Evolutionary conservation across 2,113 vertebrate species (phyloP), one percentile per base, ranked within the genome.

Genomic region (Elanus axillaris): DNA sequence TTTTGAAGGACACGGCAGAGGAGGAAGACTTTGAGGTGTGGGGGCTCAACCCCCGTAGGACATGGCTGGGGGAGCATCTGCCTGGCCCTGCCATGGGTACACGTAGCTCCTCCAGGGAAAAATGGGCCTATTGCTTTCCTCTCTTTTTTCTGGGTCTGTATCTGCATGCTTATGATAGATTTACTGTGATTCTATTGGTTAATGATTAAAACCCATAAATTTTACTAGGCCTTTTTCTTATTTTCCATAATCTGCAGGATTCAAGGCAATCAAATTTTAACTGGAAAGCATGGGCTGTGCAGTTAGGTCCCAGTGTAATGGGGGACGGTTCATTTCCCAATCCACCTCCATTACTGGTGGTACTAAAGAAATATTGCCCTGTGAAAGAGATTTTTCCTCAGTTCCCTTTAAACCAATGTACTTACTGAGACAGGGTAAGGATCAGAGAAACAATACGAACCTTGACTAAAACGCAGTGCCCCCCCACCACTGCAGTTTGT

Each of bases 191-290:
- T 94, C 93, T 64, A 84, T 94, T 14, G 5, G 66, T 93, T 94
- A 91, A 72, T 97, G 94, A 97, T 97, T 97, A 97, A 97, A 97
- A 82, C 23, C 36, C 88, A 95, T 96, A 95, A 92, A 95, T 97
- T 97, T 96, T 93, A 92, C 86, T 91, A 82, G 91, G 89, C 20
- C 71, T 93, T 94, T 94, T 96, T 93, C 82, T 94, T 84, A 85
- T 94, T 96, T 92, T 95, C 74, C 75, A 82, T 95, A 95, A 96
- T 96, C 92, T 10, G 6, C 80, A 64, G 86, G 81, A 95, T 93
- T 93, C 56, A 8, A 95, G 84, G 92, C 96, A 96, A 97, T 97
- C 94, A 97, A 91, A 90, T 87, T 94, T 94, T 94, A 92, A 94
- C 96, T 62, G 83, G 79, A 52, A 93, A 91, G 74, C 75, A 66